These are phyloP conservation scores for Strigops habroptila DNA, from an alignment of 2,113 vertebrate genomes.

Conservation along the genomic window DNA sequence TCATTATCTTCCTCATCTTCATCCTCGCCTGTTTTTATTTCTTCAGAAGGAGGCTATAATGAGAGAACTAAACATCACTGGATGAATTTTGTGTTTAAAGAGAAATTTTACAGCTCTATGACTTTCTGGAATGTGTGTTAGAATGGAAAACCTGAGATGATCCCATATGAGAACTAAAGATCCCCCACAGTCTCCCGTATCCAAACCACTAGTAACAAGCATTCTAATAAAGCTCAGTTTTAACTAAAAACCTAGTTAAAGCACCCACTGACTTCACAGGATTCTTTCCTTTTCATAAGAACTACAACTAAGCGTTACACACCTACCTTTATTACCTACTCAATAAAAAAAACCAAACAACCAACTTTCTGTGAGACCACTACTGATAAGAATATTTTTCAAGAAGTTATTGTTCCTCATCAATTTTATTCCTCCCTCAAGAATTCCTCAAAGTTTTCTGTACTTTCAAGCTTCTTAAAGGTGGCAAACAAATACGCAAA, in stretches of 20 bases:
- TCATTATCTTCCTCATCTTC: conserved; percentile 96
- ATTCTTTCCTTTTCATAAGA: background rate
- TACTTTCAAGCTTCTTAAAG: background rate
- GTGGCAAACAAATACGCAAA: background rate
- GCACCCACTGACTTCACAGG: background rate
- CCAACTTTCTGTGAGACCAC: background rate
- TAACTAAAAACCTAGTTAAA: background rate
- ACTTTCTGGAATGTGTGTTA: background rate
- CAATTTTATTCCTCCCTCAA: background rate
- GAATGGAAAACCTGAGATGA: background rate
- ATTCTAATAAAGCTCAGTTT: background rate
- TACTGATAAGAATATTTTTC: rapidly evolving
- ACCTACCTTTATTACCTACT: background rate
- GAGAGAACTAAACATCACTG: conserved; percentile 58
- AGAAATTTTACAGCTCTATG: background rate
- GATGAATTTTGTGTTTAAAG: background rate
- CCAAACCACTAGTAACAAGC: background rate
- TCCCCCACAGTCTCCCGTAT: background rate
- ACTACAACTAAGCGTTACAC: background rate
- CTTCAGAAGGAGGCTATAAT: conserved; percentile 92
- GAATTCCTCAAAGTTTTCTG: background rate
- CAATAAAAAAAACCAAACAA: background rate
- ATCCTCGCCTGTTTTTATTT: conserved; percentile 98
- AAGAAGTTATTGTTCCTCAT: background rate
- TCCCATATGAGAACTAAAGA: background rate